Conservation (phyloP, 2,888 invertebrate species). For the Apamea crenata region DNA sequence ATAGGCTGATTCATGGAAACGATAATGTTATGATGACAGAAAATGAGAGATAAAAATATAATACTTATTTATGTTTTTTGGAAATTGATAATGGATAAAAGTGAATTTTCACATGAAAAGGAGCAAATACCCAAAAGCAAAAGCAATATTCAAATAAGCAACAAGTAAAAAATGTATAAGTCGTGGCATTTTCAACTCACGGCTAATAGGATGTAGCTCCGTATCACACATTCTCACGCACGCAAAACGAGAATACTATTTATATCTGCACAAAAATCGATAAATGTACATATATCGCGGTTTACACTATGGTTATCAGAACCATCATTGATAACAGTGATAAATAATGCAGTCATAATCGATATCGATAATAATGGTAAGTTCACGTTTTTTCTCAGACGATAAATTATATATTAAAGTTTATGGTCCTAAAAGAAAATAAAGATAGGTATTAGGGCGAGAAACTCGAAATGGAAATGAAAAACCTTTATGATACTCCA, state of each 20-base stretch:
- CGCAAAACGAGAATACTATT: constrained; percentile 39
- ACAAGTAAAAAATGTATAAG: too few species aligned
- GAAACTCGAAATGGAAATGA: constrained; percentile 3
- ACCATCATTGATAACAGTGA: constrained; percentile 50
- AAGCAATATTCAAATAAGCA: too few species aligned
- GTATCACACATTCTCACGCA: constrained; percentile 28
- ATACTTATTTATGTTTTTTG: neutral
- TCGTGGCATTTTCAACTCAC: too few species aligned
- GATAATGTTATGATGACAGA: neutral
- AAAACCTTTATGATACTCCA: neutral
- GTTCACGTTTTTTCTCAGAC: constrained; percentile 22
- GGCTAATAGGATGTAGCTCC: too few species aligned
- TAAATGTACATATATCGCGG: constrained; percentile 40
- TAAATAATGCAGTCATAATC: constrained; percentile 51
- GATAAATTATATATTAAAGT: constrained; percentile 20
- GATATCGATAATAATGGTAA: constrained; percentile 33
- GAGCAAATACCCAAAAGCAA: neutral
- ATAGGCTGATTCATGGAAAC: constrained; percentile 11
- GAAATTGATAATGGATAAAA: neutral
- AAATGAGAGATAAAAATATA: neutral
- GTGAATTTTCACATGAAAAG: neutral
- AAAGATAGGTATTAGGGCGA: neutral
- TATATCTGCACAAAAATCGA: constrained; percentile 55
- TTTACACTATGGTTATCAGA: constrained; percentile 47
- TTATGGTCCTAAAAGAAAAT: constrained; percentile 12